Percentiles rank a stretch among this genome's conserved stretches.
phyloP scores from a whole-genome alignment of 2,797 vertebrate genomes.

The Muscicapa comitata region DNA sequence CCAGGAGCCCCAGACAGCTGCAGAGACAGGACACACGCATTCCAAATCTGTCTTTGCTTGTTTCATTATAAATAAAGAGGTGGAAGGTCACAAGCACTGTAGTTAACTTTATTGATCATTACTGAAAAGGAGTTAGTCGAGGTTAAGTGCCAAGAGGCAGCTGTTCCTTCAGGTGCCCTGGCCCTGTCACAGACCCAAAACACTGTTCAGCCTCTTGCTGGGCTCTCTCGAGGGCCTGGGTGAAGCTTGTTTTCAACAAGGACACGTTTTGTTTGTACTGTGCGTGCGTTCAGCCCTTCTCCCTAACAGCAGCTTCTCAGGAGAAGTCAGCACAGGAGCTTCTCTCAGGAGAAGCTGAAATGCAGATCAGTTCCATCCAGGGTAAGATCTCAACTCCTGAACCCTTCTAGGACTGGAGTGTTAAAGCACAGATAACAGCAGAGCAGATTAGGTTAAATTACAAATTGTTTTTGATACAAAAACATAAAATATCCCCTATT shows the following conservation, averaged over 20 bases:
- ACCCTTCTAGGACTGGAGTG: neutral
- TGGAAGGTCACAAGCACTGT: neutral
- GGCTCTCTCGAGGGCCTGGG: neutral
- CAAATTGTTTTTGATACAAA: slow-evolving; percentile 67
- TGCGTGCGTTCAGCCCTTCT: neutral
- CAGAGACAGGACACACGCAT: neutral
- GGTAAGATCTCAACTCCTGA: neutral
- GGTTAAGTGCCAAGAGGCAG: neutral
- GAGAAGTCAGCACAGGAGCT: neutral
- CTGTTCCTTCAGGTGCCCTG: neutral
- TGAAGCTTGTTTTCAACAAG: neutral
- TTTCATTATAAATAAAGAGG: neutral
- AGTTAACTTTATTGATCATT: neutral
- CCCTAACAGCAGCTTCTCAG: neutral
- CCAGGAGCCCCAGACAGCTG: neutral
- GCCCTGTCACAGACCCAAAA: neutral
- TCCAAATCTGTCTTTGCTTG: neutral
- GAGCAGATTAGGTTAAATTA: slow-evolving; percentile 28
- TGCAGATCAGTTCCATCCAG: neutral
- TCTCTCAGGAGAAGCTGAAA: neutral
- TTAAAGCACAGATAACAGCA: neutral
- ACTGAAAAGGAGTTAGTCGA: neutral
- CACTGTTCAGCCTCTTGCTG: neutral
- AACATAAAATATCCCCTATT: slow-evolving; percentile 54
- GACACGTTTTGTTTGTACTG: neutral